phyloP scores from a whole-genome alignment of 2,113 vertebrate species.

The Oreochromis aureus region DNA sequence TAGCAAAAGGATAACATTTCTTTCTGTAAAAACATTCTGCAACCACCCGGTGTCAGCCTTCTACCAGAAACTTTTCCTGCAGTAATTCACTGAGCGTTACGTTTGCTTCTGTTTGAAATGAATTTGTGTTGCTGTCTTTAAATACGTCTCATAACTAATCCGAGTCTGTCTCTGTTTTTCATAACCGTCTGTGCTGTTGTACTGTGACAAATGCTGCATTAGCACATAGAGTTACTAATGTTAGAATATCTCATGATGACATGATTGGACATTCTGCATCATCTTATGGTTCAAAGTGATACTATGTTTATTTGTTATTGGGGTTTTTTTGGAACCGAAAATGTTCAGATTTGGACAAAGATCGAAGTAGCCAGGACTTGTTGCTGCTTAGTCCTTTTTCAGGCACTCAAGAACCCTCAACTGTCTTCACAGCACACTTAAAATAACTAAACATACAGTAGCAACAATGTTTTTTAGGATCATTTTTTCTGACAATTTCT shows the following conservation, averaged over 20 bases:
- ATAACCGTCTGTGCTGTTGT: neutral
- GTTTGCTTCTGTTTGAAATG: neutral
- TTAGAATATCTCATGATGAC: neutral
- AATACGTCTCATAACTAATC: neutral
- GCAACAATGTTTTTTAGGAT: neutral
- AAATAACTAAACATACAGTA: neutral
- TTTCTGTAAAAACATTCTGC: neutral
- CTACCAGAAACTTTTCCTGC: neutral
- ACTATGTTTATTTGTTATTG: neutral
- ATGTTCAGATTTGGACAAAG: neutral
- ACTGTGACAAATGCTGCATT: neutral
- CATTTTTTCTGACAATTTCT: neutral
- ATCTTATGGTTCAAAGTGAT: neutral
- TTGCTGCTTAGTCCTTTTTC: fast-evolving
- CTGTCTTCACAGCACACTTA: neutral
- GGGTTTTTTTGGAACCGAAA: neutral
- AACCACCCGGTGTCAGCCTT: neutral
- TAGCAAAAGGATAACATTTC: neutral
- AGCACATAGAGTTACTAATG: neutral
- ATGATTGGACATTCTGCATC: neutral
- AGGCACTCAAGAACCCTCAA: neutral
- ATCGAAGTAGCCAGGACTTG: neutral
- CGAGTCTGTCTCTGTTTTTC: fast-evolving
- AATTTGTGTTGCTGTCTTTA: neutral
- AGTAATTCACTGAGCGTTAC: neutral